Evolutionary conservation across 92 coral and sea anemone species (phyloP), one percentile per base, ranked within the genome.

Genomic region (Epizoanthus rinbou): DNA sequence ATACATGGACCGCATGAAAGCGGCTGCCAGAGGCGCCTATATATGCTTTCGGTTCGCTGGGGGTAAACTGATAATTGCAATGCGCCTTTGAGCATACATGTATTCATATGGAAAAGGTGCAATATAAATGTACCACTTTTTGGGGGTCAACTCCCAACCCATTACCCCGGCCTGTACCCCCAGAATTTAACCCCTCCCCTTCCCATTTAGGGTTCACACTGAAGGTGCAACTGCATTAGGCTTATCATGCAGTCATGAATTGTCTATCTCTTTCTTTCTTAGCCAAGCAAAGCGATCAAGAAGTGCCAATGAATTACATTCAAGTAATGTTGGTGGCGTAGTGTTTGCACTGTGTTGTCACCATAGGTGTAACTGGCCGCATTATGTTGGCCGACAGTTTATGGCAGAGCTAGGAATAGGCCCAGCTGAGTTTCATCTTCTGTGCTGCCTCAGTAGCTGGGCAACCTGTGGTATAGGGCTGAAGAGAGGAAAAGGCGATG

Each of bases 371-470:
- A 91, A 91, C 73, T 97, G 99, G 99, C 91, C 97, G 8, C 94
- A 93, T 79, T 97, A 97, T 83, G 98, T 97, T 65, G 99, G 99
- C 35, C 82, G 95, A 50, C 92, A 92, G 74, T 94, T 94, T 64
- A 80, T 97, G 60, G 85, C 89, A 80, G 64, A 72, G 52, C 89
- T 91, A 13, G 99, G 97, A n/a, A 89, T 94, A 39, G 89, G 97
- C 7, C 91, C 97, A 8, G 81, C 85, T 53, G 91, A 94, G 15
- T 97, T 97, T 35, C 98, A 97, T 86, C 76, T 94, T n/a, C 72
- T 97, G 69, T 97, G 99, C 89, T 88, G 98, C 76, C 80, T 97
- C 45, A 94, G 94, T 69, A 94, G 99, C 76, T 97, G 99, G 99
- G 98, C 99, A 22, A 94, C 98, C 86, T 97, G 98, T 94, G 99